These are phyloP conservation scores for Xiphophorus hellerii DNA, from an alignment of 2,113 vertebrate species.

Conservation along the genomic window DNA sequence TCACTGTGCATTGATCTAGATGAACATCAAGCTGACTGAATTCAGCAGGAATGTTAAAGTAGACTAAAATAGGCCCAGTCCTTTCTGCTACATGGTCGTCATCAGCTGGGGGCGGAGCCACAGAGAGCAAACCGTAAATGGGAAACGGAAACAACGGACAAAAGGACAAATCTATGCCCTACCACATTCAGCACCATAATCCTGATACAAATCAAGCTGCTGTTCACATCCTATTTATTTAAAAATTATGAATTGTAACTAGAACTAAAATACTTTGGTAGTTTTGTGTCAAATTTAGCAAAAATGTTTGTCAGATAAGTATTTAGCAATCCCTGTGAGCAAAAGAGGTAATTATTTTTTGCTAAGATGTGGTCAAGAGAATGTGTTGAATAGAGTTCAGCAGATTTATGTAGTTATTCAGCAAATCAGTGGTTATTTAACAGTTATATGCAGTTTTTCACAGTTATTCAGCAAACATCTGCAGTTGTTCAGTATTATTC, in stretches of 20 bases:
- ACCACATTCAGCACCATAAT: neutral
- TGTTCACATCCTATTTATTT: neutral
- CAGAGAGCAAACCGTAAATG: neutral
- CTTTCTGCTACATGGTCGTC: slow-evolving; percentile 62
- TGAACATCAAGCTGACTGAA: slow-evolving; percentile 16
- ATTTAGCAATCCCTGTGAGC: neutral
- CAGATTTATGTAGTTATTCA: neutral
- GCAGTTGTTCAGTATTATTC: neutral
- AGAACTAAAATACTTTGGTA: neutral
- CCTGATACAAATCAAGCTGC: neutral
- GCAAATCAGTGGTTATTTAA: too few relatives aligned
- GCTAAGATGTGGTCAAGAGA: neutral
- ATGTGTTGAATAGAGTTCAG: too few relatives aligned
- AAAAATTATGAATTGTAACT: neutral
- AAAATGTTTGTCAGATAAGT: neutral
- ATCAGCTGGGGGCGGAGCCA: slow-evolving; percentile 46
- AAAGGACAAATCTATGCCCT: neutral
- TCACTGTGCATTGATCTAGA: neutral
- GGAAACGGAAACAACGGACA: neutral
- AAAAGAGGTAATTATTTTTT: neutral
- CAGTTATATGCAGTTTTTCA: too few relatives aligned
- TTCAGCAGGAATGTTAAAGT: slow-evolving; percentile 21
- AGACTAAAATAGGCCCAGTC: slow-evolving; percentile 73
- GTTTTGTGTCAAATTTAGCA: too few relatives aligned
- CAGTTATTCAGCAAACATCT: too few relatives aligned